Conservation (phyloP, 2,888 invertebrate species). For the Criorhina ranunculi region DNA sequence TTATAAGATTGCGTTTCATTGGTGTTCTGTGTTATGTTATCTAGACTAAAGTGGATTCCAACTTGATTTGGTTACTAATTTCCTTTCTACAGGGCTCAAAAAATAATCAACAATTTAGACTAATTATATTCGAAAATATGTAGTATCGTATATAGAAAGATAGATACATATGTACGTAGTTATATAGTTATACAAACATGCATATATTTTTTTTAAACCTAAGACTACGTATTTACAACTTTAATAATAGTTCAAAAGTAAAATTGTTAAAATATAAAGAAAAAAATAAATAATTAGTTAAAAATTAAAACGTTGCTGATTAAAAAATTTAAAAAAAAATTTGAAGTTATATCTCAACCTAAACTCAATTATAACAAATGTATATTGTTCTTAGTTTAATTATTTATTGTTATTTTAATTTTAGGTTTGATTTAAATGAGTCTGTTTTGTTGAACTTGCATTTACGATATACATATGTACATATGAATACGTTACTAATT, state of each 20-base stretch:
- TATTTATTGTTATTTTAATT: slow-evolving; percentile 65
- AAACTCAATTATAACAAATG: slow-evolving; percentile 35
- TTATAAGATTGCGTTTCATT: too few relatives aligned
- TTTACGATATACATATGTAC: not conserved
- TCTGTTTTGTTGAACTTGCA: slow-evolving; percentile 6
- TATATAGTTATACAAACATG: slow-evolving; percentile 37
- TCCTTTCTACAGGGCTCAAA: slow-evolving; percentile 44
- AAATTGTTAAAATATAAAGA: slow-evolving; percentile 52
- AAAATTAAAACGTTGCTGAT: slow-evolving; percentile 39
- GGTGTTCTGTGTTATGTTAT: too few relatives aligned
- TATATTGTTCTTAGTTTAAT: slow-evolving; percentile 47
- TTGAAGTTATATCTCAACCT: slow-evolving; percentile 19
- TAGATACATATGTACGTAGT: slow-evolving; percentile 1
- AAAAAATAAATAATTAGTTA: slow-evolving; percentile 60
- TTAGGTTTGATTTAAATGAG: slow-evolving; percentile 9
- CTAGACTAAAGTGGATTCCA: too few relatives aligned
- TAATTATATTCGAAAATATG: slow-evolving; percentile 45
- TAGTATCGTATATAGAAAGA: slow-evolving; percentile 11
- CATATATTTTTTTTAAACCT: slow-evolving; percentile 51
- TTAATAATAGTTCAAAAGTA: slow-evolving; percentile 39
- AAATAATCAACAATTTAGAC: slow-evolving; percentile 14
- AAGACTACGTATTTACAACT: slow-evolving; percentile 53
- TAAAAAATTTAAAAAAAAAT: slow-evolving; percentile 5
- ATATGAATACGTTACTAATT: slow-evolving; percentile 15
- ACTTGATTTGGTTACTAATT: not conserved